Percentiles rank a stretch among this genome's conserved stretches.
phyloP scores from a whole-genome alignment of 2,888 invertebrate species.

The Ennomos erosarius region DNA sequence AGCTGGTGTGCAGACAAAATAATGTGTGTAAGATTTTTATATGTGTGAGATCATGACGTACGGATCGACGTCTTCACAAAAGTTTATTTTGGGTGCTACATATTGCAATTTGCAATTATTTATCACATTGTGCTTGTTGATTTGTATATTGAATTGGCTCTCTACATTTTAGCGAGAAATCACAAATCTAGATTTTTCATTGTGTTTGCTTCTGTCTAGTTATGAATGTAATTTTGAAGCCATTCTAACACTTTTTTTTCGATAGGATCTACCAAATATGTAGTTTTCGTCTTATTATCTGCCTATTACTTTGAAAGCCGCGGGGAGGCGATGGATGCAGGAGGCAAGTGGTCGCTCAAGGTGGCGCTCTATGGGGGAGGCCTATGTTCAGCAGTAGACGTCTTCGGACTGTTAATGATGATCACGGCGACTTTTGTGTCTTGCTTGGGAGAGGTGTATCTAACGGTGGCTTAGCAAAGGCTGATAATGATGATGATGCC shows the following conservation, averaged over 20 bases:
- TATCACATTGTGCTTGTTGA: slow-evolving; percentile 4
- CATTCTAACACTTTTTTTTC: background rate
- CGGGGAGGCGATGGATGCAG: too few relatives aligned
- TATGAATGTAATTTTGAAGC: background rate
- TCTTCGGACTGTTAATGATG: too few relatives aligned
- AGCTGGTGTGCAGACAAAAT: background rate
- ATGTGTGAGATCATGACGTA: slow-evolving; percentile 3
- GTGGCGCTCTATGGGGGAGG: too few relatives aligned
- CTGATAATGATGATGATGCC: too few relatives aligned
- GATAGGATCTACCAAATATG: background rate
- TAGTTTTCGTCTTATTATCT: too few relatives aligned
- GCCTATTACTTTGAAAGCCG: too few relatives aligned
- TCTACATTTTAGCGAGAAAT: slow-evolving; percentile 6
- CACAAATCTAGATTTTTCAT: background rate
- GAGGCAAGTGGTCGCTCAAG: too few relatives aligned
- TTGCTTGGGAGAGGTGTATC: too few relatives aligned
- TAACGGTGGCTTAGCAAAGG: too few relatives aligned
- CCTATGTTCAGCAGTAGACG: too few relatives aligned
- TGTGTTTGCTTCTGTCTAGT: slow-evolving; percentile 3
- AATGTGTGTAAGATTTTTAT: background rate
- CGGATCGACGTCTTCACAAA: slow-evolving; percentile 4
- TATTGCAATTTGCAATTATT: slow-evolving; percentile 19
- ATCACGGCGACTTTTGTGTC: too few relatives aligned
- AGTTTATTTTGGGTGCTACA: slow-evolving; percentile 15
- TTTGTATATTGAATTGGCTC: slow-evolving; percentile 7